Evolutionary conservation across 64 coral and sea anemone genomes (phyloP), one percentile per base, ranked within the genome.

Genomic region (Platygyra sinensis): DNA sequence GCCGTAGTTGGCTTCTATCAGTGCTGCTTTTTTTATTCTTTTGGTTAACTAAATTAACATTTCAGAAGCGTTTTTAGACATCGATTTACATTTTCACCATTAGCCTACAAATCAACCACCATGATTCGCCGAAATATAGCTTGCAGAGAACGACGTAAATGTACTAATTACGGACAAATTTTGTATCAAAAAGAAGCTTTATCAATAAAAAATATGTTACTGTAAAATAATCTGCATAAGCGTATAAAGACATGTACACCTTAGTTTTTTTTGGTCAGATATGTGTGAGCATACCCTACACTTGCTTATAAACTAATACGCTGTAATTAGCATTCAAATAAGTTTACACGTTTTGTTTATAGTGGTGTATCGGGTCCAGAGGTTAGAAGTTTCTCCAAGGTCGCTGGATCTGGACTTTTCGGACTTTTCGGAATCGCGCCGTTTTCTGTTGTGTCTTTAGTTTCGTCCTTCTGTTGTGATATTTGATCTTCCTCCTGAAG

Each of bases 141-240:
- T 67, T n/a, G 46, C n/a, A 67, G 80, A 30, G 32, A n/a, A 77
- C 74, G 60, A 67, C n/a, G 65, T 25, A 69, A 69, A 27, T 24
- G 10, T 10, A 8, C 46, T 71, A 42, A n/a, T 29, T 17, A 54
- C 30, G 29, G 57, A 51, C 62, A 67, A 24, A 67, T 63, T 69
- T 71, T 1, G 81, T 69, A 85, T 72, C 62, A 85, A 85, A 71
- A 85, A 13, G 18, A 67, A 20, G 15, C n/a, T 85, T 72, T 50
- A 3, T 83, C 31, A 83, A 39, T 83, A 33, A 71, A 85, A 85
- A 85, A 85, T 71, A 51, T 28, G 4, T 64, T 65, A 42, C 30
- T 65, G 30, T 65, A 83, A 67, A 83, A 65, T 83, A 64, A 72
- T 51, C 20, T 85, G 10, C n/a, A 71, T 39, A 49, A 10, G 69